Conservation (phyloP, 1,140 invertebrate genomes). For the Papilio xuthus region DNA sequence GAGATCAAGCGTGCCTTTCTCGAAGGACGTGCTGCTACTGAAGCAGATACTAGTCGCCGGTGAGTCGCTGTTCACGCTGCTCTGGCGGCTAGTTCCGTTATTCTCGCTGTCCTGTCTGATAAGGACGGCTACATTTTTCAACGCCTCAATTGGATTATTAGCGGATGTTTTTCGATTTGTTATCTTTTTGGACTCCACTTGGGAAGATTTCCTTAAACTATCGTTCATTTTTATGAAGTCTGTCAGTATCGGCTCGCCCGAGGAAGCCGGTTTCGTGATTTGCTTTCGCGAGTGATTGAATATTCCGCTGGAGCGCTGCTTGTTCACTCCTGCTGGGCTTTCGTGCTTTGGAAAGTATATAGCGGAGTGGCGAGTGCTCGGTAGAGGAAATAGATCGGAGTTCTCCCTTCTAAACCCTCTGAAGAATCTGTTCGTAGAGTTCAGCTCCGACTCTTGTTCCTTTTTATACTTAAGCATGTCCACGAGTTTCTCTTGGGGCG, state of each 20-base stretch:
- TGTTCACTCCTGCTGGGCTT: constrained; percentile 75
- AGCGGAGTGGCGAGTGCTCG: constrained; percentile 88
- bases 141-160: constrained; percentile 69
- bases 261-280: constrained; percentile 76
- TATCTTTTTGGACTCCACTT: constrained; percentile 54
- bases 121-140: constrained; percentile 72
- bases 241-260: constrained; percentile 87
- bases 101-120: constrained; percentile 70
- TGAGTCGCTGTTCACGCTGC: constrained; percentile 71
- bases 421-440: constrained; percentile 85
- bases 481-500: constrained; percentile 72
- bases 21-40: constrained; percentile 58
- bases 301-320: constrained; percentile 84
- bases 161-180: constrained; percentile 51
- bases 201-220: constrained; percentile 70
- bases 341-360: constrained; percentile 83
- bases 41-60: constrained; percentile 73
- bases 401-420: constrained; percentile 91
- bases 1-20: constrained; percentile 65
- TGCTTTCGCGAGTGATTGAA: constrained; percentile 85
- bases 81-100: constrained; percentile 62
- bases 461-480: constrained; percentile 80
- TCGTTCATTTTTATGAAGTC: constrained; percentile 86
- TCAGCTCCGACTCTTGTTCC: constrained; percentile 86
- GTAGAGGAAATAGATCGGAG: constrained; percentile 89